These are phyloP conservation scores for Formicarius rufipectus DNA, from an alignment of 2,113 vertebrate species.

Conservation along the genomic window DNA sequence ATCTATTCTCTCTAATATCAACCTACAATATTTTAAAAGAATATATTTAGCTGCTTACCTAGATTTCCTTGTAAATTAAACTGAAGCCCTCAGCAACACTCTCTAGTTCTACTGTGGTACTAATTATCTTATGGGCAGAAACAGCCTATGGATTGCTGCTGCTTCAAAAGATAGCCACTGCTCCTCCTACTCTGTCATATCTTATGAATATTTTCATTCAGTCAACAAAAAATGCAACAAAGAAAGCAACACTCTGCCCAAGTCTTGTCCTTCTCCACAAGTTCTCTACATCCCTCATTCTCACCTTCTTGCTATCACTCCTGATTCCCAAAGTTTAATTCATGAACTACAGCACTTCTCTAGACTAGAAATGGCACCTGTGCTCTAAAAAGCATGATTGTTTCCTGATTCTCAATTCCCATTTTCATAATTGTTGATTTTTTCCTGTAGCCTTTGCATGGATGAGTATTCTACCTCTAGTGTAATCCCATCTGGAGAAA, in stretches of 20 bases:
- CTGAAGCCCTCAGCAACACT: not conserved
- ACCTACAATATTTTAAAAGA: not conserved
- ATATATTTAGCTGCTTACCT: not conserved
- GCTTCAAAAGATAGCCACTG: not conserved
- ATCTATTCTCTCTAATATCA: not conserved
- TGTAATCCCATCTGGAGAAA: not conserved
- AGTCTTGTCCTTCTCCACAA: not conserved
- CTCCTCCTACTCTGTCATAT: not conserved
- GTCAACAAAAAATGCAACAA: not conserved
- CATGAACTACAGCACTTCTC: not conserved
- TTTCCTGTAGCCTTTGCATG: not conserved
- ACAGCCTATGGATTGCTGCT: not conserved
- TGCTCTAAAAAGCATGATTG: not conserved
- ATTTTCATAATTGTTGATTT: not conserved
- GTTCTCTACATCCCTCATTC: not conserved
- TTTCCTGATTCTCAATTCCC: not conserved
- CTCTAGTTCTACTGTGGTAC: not conserved
- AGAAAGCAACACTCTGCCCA: not conserved
- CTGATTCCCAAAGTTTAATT: not conserved
- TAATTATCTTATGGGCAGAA: conserved; percentile 8
- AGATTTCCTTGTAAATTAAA: not conserved
- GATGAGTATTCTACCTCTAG: not conserved
- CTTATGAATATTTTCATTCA: not conserved
- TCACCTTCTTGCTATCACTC: not conserved
- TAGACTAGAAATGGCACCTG: not conserved